Evolutionary conservation across 2,888 invertebrate species (phyloP), one percentile per base, ranked within the genome.

Genomic region (Synergus japonicus): DNA sequence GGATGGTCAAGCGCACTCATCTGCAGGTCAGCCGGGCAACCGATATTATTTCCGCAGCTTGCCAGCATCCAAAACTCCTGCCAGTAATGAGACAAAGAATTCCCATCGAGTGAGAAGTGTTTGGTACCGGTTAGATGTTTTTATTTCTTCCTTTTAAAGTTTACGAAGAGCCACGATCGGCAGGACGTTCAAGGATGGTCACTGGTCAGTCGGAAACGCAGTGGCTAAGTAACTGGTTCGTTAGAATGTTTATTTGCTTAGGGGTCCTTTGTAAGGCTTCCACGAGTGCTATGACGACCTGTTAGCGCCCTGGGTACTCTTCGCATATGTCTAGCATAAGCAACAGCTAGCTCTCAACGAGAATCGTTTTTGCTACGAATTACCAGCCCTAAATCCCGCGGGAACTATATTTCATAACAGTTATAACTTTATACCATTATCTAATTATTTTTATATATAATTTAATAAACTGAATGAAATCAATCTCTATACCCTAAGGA

Each of bases 221-320:
- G 81, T 84, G 86, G 90, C 89, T 91, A 91, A 90, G 91, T 92
- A 91, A 92, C 91, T 92, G 91, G 91, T 92, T 92, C 90, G 90
- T 90, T 89, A 89, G 89, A 90, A 90, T 91, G 90, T 92, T 92
- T 91, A 91, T 91, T 92, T 91, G 88, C 87, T 90, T 88, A 88
- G 86, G 86, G 88, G 85, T 84, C 88, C 87, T 90, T 91, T 92
- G 91, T 91, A 85, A 84, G 87, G 84, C 81, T 77, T 85, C 85
- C 86, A 87, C 87, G 88, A 91, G 90, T 91, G 90, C 90, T 91
- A 90, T 90, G 90, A 90, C 88, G 90, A 91, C 90, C 90, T 90
- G 90, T 90, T 91, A 91, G 87, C 86, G 86, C 83, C 85, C 87
- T 87, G 82, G 84, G 82, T 83, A 82, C 73, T 78, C 82, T 78